These are phyloP conservation scores for Nomada fucata DNA, from an alignment of 2,888 invertebrate genomes.

Conservation along the genomic window DNA sequence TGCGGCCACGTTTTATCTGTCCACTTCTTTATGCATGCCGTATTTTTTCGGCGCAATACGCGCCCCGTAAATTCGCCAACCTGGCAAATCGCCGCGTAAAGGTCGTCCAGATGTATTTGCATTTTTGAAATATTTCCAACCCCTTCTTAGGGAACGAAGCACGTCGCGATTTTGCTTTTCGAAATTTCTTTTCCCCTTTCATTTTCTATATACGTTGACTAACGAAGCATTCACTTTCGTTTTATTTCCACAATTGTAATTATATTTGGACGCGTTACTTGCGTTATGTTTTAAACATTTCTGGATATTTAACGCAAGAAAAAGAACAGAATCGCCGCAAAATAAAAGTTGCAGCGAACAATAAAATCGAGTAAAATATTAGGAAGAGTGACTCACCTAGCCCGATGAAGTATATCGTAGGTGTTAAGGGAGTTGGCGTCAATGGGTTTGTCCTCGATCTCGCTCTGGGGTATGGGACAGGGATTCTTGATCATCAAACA, in stretches of 20 bases:
- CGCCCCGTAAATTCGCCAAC: slow-evolving; percentile 31
- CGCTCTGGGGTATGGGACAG: slow-evolving; percentile 89
- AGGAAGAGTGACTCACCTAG: slow-evolving; percentile 87
- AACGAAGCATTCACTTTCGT: too few relatives aligned
- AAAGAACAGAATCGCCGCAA: not conserved
- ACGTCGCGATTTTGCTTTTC: too few relatives aligned
- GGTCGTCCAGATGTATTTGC: slow-evolving; percentile 9
- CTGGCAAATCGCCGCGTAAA: slow-evolving; percentile 18
- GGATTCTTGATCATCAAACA: slow-evolving; percentile 89
- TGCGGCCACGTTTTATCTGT: slow-evolving; percentile 42
- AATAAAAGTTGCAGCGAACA: not conserved
- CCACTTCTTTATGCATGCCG: slow-evolving; percentile 49
- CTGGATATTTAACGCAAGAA: not conserved
- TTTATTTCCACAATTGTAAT: too few relatives aligned
- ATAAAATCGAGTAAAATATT: not conserved
- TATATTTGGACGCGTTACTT: too few relatives aligned
- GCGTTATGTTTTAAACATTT: too few relatives aligned
- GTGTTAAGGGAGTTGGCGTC: slow-evolving; percentile 92
- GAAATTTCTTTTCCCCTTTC: too few relatives aligned
- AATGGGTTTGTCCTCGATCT: slow-evolving; percentile 89
- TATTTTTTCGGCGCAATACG: slow-evolving; percentile 30
- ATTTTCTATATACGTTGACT: too few relatives aligned
- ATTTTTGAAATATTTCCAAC: slow-evolving; percentile 20
- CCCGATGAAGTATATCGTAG: slow-evolving; percentile 95
- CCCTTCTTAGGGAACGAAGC: not conserved